Conservation (phyloP, 2,113 vertebrate genomes). For the Spheniscus mendiculus region DNA sequence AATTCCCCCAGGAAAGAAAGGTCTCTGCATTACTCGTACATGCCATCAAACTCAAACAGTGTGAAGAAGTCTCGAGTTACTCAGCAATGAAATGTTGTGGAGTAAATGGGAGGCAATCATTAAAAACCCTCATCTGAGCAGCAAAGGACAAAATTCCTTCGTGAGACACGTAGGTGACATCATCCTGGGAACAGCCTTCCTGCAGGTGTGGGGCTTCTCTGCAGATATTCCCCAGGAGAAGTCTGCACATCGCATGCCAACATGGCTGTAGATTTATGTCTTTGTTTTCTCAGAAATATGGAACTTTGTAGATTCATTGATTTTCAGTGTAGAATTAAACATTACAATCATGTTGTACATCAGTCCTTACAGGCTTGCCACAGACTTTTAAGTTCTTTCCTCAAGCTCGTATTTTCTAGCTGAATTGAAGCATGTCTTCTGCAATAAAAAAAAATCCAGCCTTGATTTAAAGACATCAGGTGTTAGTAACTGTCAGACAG, state of each 20-base stretch:
- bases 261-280: not conserved
- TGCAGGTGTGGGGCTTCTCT: not conserved
- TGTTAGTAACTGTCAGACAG: not conserved
- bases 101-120: not conserved
- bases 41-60: slow-evolving; percentile 5
- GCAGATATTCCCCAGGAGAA: not conserved
- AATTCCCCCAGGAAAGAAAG: slow-evolving; percentile 50
- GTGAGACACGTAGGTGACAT: not conserved
- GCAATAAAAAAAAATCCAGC: not conserved
- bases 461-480: not conserved
- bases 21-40: not conserved
- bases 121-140: not conserved
- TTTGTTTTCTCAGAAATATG: not conserved
- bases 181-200: not conserved
- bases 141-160: not conserved
- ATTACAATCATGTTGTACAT: not conserved
- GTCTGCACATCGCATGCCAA: not conserved
- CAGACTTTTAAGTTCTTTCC: not conserved
- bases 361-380: not conserved
- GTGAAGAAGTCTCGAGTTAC: not conserved
- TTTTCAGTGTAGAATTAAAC: slow-evolving; percentile 1
- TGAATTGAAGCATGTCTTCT: not conserved
- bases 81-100: not conserved
- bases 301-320: not conserved
- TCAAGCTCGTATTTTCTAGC: not conserved